Percentiles rank a stretch among this genome's conserved stretches.
Conservation (phyloP, 2,797 vertebrate species). For the Sebastes variabilis region DNA sequence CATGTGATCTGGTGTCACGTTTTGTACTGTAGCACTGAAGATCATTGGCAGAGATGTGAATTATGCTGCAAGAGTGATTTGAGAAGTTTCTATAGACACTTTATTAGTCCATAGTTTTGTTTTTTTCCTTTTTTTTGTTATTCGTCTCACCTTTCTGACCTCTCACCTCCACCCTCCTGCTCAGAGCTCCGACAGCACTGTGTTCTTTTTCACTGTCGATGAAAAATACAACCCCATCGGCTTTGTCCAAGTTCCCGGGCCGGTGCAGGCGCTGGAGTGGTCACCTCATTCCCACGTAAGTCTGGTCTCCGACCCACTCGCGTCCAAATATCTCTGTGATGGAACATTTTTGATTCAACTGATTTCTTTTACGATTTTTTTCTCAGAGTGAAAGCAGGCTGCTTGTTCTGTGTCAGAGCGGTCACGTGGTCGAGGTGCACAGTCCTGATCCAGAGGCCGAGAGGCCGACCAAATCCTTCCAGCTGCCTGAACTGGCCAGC, state of each 20-base stretch:
- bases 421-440: conserved; percentile 87
- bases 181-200: conserved; percentile 91
- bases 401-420: conserved; percentile 89
- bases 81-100: too few relatives aligned
- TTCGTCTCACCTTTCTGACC: not conserved
- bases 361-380: conserved; percentile 3
- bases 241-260: conserved; percentile 89
- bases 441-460: conserved; percentile 68
- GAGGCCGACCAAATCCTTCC: conserved; percentile 75
- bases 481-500: conserved; percentile 78
- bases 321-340: not conserved
- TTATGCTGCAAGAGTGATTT: too few relatives aligned
- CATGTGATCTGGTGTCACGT: not conserved
- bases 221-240: conserved; percentile 87
- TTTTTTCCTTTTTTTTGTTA: not conserved
- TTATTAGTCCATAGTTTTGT: not conserved
- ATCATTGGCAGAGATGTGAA: too few relatives aligned
- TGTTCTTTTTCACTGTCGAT: conserved; percentile 92
- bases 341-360: not conserved
- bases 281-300: conserved; percentile 88
- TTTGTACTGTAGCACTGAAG: too few relatives aligned
- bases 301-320: not conserved
- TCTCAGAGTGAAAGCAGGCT: conserved; percentile 83
- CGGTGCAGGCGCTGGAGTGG: conserved; percentile 89
- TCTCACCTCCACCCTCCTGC: not conserved